Evolutionary conservation across 2,113 vertebrate species (phyloP).

Genomic region (Melanocharis versteri): DNA sequence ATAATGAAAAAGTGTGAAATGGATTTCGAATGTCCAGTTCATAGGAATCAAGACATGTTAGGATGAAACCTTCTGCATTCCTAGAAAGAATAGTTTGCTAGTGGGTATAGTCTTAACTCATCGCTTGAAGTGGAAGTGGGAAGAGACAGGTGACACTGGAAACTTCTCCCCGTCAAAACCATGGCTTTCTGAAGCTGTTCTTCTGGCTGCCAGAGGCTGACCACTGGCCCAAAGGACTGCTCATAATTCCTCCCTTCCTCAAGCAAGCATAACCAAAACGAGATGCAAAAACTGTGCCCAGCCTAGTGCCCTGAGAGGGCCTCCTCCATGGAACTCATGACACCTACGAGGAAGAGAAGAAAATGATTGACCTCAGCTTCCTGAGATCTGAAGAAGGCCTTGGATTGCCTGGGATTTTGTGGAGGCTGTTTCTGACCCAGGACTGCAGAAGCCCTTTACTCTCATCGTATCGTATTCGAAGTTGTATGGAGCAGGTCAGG

Average conservation of each 20-base stretch:
- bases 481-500: background rate
- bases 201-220: background rate
- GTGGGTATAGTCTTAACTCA: background rate
- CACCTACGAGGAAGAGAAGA: background rate
- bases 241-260: background rate
- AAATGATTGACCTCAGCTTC: background rate
- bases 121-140: background rate
- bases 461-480: background rate
- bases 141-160: background rate
- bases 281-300: background rate
- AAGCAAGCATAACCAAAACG: fast-evolving
- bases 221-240: background rate
- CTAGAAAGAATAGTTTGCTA: background rate
- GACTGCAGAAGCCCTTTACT: background rate
- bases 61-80: background rate
- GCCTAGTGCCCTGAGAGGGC: background rate
- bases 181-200: background rate
- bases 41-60: background rate
- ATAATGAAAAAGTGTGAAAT: background rate
- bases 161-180: background rate
- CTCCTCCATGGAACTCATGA: background rate
- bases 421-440: background rate
- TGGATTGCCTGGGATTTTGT: background rate
- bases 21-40: background rate
- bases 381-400: background rate